Base-by-base conservation (phyloP, 2,888 invertebrate species). In the Catonia carolina region DNA sequence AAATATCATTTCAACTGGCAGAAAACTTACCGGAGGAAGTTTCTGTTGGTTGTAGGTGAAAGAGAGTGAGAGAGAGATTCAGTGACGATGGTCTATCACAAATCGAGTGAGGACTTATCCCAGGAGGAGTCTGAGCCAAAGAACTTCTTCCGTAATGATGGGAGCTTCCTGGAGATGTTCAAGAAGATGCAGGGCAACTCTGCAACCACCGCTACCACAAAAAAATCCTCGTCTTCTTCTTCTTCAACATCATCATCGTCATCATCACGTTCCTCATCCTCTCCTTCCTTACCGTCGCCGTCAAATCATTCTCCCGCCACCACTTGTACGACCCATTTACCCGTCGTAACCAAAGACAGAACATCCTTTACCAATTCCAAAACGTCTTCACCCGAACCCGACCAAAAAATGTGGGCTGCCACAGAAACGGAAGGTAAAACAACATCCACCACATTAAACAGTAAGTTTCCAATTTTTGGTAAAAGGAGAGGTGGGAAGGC, bases 101-200 rank as follows among this genome's bases (percentile, higher is more conserved):
- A 65, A 65, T 66, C 63, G 56, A 60, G 59, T 47, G 57, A 58
- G 41, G 50, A 56, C 18, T 42, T 47, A 12, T 36, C 53, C 50
- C 55, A 53, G 41, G 49, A 49, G 8, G 50, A 31, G 5, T 47
- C 42, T 15, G 22, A 56, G 49, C 74, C 78, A 33, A 74, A 77
- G 42, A 83, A 88, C 67, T 82, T 83, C 1, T 89, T 89, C 67
- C 89, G 87, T 69, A 93, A 93, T 71, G 93, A 93, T 70, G 93
- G 93, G 2, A 89, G 89, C 61, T 93, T 93, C 69, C 76, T 93
- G 68, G 92, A 92, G 71, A 86, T 91, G 81, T 93, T 93, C 67
- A 92, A 92, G 72, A 89, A 87, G 71, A 85, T 92, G 87, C 87
- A 89, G 67, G 84, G 85, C 61, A 72, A 4, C 20, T 7, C 17